Conservation (phyloP, 2,113 vertebrate species). For the Gyps fulvus region DNA sequence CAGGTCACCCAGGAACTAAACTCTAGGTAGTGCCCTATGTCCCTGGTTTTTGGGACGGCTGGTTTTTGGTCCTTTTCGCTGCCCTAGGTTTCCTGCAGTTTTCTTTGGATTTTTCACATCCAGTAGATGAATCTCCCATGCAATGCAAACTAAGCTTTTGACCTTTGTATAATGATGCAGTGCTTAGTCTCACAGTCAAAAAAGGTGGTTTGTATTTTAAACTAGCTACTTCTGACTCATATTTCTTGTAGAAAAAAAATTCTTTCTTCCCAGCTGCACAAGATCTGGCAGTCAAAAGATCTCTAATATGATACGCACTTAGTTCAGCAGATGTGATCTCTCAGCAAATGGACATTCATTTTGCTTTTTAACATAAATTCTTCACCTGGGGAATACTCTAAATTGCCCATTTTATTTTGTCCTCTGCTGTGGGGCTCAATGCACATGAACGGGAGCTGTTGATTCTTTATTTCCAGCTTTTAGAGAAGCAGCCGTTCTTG, state of each 20-base stretch:
- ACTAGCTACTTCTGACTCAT: not conserved
- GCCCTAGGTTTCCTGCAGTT: not conserved
- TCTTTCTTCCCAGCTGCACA: not conserved
- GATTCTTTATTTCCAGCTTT: not conserved
- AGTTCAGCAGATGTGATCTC: not conserved
- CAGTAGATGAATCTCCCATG: not conserved
- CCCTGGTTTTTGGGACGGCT: not conserved
- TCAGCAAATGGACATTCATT: not conserved
- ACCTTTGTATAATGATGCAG: not conserved
- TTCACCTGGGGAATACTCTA: not conserved
- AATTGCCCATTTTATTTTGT: not conserved
- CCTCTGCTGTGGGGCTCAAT: not conserved
- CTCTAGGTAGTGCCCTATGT: rapidly evolving
- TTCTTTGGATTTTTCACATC: not conserved
- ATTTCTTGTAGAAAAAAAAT: not conserved
- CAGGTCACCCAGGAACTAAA: not conserved
- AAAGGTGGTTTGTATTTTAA: not conserved
- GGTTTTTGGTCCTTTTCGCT: not conserved
- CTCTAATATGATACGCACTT: not conserved
- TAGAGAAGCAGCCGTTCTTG: not conserved
- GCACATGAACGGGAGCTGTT: not conserved
- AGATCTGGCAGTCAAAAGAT: not conserved
- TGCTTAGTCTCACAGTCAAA: not conserved
- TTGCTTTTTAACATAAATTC: not conserved
- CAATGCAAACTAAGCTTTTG: not conserved